Evolutionary conservation across 1,140 invertebrate genomes (phyloP).

Genomic region (Pseudoatta argentina): DNA sequence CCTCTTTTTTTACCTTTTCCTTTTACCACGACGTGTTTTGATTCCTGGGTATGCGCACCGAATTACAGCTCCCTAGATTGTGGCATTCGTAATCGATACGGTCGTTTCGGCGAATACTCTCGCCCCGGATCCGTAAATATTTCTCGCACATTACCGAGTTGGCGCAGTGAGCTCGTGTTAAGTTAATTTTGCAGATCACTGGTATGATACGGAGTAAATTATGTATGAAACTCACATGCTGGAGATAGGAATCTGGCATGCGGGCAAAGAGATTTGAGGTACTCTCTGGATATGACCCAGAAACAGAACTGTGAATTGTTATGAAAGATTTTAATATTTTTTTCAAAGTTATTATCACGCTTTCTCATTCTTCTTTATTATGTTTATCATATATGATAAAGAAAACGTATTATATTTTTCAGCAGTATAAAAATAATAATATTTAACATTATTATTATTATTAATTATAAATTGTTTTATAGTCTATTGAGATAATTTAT

Average conservation of each 20-base stretch:
- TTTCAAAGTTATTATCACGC: conserved; percentile 18
- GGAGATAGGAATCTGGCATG: conserved; percentile 14
- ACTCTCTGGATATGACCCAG: background rate
- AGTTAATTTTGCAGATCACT: conserved; percentile 47
- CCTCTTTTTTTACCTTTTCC: background rate
- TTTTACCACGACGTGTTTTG: conserved; percentile 26
- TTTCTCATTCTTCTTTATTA: conserved; percentile 1
- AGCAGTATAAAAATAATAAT: background rate
- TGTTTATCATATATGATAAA: background rate
- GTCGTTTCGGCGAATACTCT: background rate
- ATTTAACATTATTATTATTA: background rate
- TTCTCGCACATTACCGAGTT: conserved; percentile 19
- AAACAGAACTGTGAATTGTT: background rate
- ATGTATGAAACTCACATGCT: conserved; percentile 23
- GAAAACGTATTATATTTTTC: background rate
- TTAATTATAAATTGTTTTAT: background rate
- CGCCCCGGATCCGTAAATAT: conserved; percentile 22
- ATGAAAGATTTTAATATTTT: conserved; percentile 12
- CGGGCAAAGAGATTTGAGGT: conserved; percentile 9
- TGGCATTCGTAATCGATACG: conserved; percentile 44
- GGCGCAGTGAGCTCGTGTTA: background rate
- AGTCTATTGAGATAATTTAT: too few relatives aligned
- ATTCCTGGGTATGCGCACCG: conserved; percentile 29
- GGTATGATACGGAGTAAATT: conserved; percentile 39
- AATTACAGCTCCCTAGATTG: conserved; percentile 27